Conservation (phyloP, 2,797 vertebrate species). For the Thaleichthys pacificus region DNA sequence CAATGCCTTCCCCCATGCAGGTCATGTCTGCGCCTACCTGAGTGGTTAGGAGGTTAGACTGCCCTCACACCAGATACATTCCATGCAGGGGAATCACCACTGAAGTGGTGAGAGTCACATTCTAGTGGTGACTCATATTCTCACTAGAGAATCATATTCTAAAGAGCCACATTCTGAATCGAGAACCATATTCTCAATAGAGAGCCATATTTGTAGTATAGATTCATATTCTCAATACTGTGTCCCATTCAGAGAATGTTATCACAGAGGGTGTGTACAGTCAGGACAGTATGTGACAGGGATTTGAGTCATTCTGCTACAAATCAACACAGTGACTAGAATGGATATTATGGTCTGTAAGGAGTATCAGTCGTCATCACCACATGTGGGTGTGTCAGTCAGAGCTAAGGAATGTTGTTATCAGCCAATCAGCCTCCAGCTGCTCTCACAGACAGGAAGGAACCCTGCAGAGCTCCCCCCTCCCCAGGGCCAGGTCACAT, state of each 20-base stretch:
- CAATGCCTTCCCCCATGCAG: conserved; percentile 3
- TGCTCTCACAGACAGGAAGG: background rate
- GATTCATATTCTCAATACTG: no score
- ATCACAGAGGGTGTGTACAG: background rate
- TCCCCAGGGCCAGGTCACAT: background rate
- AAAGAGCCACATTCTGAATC: no score
- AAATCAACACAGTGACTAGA: background rate
- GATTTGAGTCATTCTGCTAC: no score
- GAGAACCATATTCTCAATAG: no score
- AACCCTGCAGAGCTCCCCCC: background rate
- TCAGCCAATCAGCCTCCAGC: conserved; percentile 5
- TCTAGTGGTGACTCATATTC: background rate
- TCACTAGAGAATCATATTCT: background rate
- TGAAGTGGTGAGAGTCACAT: conserved; percentile 24
- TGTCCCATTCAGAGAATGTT: no score
- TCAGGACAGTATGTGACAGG: no score
- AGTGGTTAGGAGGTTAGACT: conserved; percentile 3
- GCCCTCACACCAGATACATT: conserved; percentile 1
- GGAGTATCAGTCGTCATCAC: conserved; percentile 11
- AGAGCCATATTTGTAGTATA: no score
- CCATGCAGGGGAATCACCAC: background rate
- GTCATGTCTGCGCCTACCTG: conserved; percentile 25
- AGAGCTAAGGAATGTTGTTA: conserved; percentile 30
- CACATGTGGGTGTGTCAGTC: background rate
- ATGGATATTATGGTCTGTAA: conserved; percentile 2